These are phyloP conservation scores for Microtus pennsylvanicus DNA, from an alignment of 2,113 vertebrate species.

Conservation along the genomic window DNA sequence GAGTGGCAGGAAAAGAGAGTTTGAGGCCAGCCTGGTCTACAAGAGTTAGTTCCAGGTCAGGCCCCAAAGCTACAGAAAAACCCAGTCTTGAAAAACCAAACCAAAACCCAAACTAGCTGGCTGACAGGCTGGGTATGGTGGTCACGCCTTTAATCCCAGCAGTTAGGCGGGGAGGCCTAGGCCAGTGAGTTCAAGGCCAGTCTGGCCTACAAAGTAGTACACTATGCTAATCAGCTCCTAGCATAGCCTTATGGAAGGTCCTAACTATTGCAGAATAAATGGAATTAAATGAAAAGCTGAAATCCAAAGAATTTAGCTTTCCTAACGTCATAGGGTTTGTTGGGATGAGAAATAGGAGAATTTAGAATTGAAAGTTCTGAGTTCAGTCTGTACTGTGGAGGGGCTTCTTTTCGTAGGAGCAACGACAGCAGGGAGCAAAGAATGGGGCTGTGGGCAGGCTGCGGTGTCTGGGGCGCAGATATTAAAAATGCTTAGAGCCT, in stretches of 20 bases:
- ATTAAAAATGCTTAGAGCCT: not conserved
- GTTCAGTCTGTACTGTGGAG: not conserved
- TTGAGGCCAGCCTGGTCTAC: too few relatives aligned
- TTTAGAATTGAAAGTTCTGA: not conserved
- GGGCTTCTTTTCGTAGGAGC: not conserved
- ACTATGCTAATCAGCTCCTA: not conserved
- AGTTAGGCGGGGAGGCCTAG: too few relatives aligned
- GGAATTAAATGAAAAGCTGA: not conserved
- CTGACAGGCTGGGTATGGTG: too few relatives aligned
- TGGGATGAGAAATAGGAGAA: conserved; percentile 36
- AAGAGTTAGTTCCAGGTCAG: too few relatives aligned
- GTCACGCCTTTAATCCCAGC: too few relatives aligned
- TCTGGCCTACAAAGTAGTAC: too few relatives aligned
- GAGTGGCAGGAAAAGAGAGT: too few relatives aligned
- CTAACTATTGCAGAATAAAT: not conserved
- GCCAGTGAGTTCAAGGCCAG: too few relatives aligned
- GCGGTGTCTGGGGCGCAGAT: not conserved
- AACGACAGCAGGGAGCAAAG: not conserved
- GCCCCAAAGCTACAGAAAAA: too few relatives aligned
- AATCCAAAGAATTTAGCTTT: not conserved
- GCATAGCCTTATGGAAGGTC: not conserved
- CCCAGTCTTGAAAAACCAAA: too few relatives aligned
- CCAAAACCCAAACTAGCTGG: too few relatives aligned
- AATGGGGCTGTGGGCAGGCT: not conserved
- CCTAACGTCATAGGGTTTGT: conserved; percentile 15